Evolutionary conservation across 1,140 invertebrate genomes (phyloP), one percentile per base, ranked within the genome.

Genomic region (Nautilus pompilius): DNA sequence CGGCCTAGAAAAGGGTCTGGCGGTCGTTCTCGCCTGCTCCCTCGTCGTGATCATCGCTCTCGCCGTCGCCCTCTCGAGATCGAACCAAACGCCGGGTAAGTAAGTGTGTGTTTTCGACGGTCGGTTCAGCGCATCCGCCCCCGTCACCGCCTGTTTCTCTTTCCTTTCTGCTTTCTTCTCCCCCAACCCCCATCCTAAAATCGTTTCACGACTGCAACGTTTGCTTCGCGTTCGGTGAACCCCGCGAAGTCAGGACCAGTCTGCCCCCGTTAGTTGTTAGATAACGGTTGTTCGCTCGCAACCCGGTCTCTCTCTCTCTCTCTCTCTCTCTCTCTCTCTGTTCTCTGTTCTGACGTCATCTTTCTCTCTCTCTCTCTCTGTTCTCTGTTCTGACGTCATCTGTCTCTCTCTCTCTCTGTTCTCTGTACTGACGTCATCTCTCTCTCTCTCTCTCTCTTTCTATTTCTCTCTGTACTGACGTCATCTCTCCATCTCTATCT

Each of bases 11-110:
- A 66, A 58, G 32, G 26, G 64, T 2, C 56, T 74, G 8, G 55
- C 65, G 20, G 57, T 66, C 5, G 36, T 70, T 15, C 57, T 74
- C 20, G 46, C 64, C 17, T 32, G 67, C 4, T 56, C 62, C 41
- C n/a, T 70, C 36, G 58, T 70, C 22, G 60, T 70, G 56, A 66
- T 71, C 58, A 64, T 74, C 24, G 68, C 66, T 5, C 63, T 74
- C 30, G 64, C 66, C 3, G 68, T 72, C 2, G 70, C 67, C 5
- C 54, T 72, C 20, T 69, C 65, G 2, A 54, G 68, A 22, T 65
- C 71, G 29, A 57, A 65, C 20, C 26, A 65, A 20, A 41, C 67
- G 4, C 67, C 70, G 29, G 61, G 68, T 69, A 63, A 56, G 58
- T 58, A 10, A 58, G 8, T 17, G n/a, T 17, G 8, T 22, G 6